These are phyloP conservation scores for Drosophila varians DNA, from an alignment of 1,140 invertebrate genomes.

Conservation along the genomic window DNA sequence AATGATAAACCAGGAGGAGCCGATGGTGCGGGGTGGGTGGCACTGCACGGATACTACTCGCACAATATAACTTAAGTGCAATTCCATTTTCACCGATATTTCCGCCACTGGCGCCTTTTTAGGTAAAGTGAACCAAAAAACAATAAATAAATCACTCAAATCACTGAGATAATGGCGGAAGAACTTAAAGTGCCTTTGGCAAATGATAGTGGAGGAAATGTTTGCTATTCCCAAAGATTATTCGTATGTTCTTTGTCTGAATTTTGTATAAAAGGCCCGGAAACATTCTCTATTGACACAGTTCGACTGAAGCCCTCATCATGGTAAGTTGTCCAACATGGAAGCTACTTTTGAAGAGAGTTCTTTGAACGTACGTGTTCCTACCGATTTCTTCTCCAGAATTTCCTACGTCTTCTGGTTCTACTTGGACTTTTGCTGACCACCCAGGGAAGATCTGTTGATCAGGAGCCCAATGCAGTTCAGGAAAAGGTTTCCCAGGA, in stretches of 20 bases:
- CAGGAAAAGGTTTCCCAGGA: slow-evolving; percentile 4
- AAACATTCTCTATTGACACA: slow-evolving; percentile 23
- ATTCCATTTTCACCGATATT: slow-evolving; percentile 67
- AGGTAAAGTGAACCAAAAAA: slow-evolving; percentile 26
- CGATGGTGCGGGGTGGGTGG: background rate
- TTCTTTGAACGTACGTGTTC: background rate
- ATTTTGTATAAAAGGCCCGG: slow-evolving; percentile 47
- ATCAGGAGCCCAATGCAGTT: slow-evolving; percentile 2
- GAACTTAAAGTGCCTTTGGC: slow-evolving; percentile 26
- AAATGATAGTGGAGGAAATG: slow-evolving; percentile 13
- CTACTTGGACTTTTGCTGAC: slow-evolving; percentile 37
- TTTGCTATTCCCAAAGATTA: slow-evolving; percentile 17
- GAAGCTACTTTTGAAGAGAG: background rate
- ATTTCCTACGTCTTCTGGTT: slow-evolving; percentile 35
- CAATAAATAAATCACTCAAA: slow-evolving; percentile 36
- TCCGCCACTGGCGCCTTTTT: slow-evolving; percentile 67
- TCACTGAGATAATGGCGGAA: slow-evolving; percentile 23
- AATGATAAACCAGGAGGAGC: slow-evolving; percentile 2
- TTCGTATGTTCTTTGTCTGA: slow-evolving; percentile 7
- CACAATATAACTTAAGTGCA: slow-evolving; percentile 73
- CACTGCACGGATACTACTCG: slow-evolving; percentile 28
- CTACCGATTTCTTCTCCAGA: slow-evolving; percentile 8
- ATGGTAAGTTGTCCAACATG: slow-evolving; percentile 58
- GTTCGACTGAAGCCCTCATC: slow-evolving; percentile 60
- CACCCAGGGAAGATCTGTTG: slow-evolving; percentile 22